Base-by-base conservation (phyloP, 2,888 invertebrate species). In the Coremacera marginata region DNA sequence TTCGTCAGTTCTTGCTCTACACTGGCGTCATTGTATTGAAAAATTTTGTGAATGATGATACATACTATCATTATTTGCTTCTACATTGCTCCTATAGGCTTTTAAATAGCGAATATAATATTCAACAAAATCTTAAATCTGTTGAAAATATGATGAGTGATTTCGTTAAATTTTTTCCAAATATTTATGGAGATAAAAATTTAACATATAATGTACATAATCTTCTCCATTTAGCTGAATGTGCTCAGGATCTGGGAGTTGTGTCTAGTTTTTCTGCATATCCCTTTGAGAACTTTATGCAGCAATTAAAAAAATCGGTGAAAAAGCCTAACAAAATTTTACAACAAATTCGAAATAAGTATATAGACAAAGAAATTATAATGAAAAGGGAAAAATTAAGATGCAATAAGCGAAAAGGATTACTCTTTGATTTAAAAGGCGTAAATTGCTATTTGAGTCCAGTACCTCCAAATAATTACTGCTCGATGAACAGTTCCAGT, bases 151-250 rank as follows among this genome's bases (percentile, higher is more conserved):
- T 78, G 37, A 51, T 78, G n/a, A 22, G 19, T 34, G 62, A 78
- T 3, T 78, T 78, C 25, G 78, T 78, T 14, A 37, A 52, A 37
- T 11, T 22, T 31, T 75, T 78, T 70, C n/a, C 65, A 34, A 62
- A 8, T 27, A 25, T 78, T 65, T 70, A 70, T 75, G 37, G 49
- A 8, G 5, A 22, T 4, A 71, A 14, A 14, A 16, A 4, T 14
- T 3, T 57, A 31, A 55, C 19, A 34, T 57, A 55, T 27, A 37
- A 37, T 37, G 37, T 37, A 7, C 37, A 37, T 37, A 37, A 37
- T 8, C 37, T 37, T 37, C 37, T 71, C 11, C 71, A 71, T 55
- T 27, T 71, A 9, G 7, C 34, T 37, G 71, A 71, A 22, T 55
- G 55, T 37, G 57, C 31, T 52, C 16, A 71, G 55, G 37, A 55